Evolutionary conservation across 2,888 invertebrate genomes (phyloP).

Genomic region (Xanthia togata): DNA sequence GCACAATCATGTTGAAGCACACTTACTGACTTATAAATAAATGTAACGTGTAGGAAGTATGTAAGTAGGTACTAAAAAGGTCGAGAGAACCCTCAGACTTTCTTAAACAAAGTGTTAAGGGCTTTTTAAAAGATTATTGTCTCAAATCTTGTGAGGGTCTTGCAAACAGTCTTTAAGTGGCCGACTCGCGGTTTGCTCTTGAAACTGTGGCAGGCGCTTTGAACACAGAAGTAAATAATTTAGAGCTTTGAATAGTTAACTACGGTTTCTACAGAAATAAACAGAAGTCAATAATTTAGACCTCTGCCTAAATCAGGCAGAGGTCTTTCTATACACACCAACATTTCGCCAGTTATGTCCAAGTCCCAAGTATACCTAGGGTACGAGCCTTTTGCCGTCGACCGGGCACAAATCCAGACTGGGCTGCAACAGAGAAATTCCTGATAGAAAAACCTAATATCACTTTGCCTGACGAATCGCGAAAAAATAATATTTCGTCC

Average conservation of each 20-base stretch:
- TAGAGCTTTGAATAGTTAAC: background rate
- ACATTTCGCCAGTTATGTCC: background rate
- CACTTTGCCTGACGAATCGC: background rate
- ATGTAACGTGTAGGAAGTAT: background rate
- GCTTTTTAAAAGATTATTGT: constrained; percentile 25
- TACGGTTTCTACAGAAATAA: background rate
- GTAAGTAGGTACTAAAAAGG: background rate
- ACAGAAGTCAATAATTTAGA: background rate
- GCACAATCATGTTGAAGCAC: background rate
- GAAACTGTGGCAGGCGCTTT: constrained; percentile 10
- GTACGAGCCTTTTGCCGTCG: background rate
- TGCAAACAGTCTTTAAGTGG: constrained; percentile 15
- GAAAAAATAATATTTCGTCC: too few relatives aligned
- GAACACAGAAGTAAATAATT: background rate
- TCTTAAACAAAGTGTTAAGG: constrained; percentile 8
- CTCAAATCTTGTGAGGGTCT: constrained; percentile 16
- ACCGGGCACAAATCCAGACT: background rate
- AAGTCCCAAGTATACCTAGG: background rate
- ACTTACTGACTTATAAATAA: constrained; percentile 7
- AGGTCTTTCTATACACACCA: background rate
- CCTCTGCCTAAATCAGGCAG: too few relatives aligned
- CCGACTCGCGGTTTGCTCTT: background rate
- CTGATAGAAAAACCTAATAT: background rate
- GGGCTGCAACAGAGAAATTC: background rate
- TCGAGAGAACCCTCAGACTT: background rate